Conservation (phyloP, 2,888 invertebrate genomes). For the Anthophora plumipes region DNA sequence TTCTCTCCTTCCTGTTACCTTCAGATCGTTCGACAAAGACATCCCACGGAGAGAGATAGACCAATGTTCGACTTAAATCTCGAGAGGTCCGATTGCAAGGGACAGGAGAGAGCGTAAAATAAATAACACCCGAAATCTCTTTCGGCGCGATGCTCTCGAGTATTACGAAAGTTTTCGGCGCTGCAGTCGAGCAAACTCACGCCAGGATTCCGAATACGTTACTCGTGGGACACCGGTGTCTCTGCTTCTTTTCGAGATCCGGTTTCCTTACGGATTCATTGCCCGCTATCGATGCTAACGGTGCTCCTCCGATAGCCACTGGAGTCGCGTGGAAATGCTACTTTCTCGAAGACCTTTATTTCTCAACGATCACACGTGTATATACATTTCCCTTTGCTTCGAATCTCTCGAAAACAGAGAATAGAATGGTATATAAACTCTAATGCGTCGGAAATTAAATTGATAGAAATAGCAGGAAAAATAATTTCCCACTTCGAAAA, state of each 20-base stretch:
- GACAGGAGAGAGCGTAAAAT: conserved; percentile 48
- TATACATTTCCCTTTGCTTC: too few species aligned
- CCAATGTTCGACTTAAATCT: conserved; percentile 31
- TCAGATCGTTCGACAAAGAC: conserved; percentile 30
- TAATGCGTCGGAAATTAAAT: too few species aligned
- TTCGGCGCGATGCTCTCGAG: neutral
- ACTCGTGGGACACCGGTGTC: neutral
- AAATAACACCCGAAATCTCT: conserved; percentile 50
- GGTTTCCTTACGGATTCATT: neutral
- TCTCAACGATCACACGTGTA: too few species aligned
- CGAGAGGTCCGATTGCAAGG: conserved; percentile 28
- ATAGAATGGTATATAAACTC: too few species aligned
- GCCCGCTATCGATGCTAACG: neutral
- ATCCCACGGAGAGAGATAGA: conserved; percentile 24
- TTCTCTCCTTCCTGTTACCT: neutral
- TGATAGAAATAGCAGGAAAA: too few species aligned
- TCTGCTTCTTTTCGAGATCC: conserved; percentile 9
- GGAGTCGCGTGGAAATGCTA: neutral
- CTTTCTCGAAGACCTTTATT: too few species aligned
- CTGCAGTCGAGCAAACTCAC: conserved; percentile 8
- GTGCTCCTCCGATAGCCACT: neutral
- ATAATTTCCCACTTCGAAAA: too few species aligned
- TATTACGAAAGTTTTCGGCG: conserved; percentile 52
- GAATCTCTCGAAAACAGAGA: too few species aligned
- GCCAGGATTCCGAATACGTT: conserved; percentile 9